Evolutionary conservation across 2,797 vertebrate genomes (phyloP), one percentile per base, ranked within the genome.

Genomic region (Telmatherina bonti): DNA sequence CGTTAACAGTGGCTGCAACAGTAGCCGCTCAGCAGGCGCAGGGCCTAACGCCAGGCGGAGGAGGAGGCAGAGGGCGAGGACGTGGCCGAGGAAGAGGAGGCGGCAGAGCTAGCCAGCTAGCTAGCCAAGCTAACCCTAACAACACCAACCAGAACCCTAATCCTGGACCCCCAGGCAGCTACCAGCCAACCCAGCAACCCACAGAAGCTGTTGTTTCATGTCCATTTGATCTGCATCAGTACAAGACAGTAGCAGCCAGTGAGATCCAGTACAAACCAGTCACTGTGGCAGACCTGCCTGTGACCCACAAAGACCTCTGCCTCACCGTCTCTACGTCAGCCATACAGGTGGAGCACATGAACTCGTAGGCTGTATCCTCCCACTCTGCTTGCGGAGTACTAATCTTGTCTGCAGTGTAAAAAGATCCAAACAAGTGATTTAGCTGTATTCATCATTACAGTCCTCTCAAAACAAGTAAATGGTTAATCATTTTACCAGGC

Each of bases 281-380:
- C 74, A 90, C 84, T 41, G 93, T 94, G 89, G 92, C 87, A 0
- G 93, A 94, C 65, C 88, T 95, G 63, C 88, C 96, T 29, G 96
- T 96, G 83, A 94, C 96, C 85, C 97, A 98, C 88, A 99, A 99
- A 93, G 97, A 99, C 96, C 96, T 98, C 90, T 99, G 97, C 92
- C 96, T 99, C 92, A 98, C 97, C 58, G 97, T 99, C 78, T 97
- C 97, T 95, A 98, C 97, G 74, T 97, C 96, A 83, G 92, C 97
- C 93, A 97, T 98, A 86, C 97, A 97, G 93, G 97, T 98, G 91
- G 96, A 98, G 88, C 96, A 98, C 91, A 95, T 96, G 94, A 97
- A 96, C 95, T 98, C 96, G 30, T 98, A 98, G 93, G 88, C 81
- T 55, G 60, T 59, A 27, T 78, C 80, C 74, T 78, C 75, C 76